These are phyloP conservation scores for Ectropis crepuscularia DNA, from an alignment of 2,888 invertebrate species.

Conservation along the genomic window DNA sequence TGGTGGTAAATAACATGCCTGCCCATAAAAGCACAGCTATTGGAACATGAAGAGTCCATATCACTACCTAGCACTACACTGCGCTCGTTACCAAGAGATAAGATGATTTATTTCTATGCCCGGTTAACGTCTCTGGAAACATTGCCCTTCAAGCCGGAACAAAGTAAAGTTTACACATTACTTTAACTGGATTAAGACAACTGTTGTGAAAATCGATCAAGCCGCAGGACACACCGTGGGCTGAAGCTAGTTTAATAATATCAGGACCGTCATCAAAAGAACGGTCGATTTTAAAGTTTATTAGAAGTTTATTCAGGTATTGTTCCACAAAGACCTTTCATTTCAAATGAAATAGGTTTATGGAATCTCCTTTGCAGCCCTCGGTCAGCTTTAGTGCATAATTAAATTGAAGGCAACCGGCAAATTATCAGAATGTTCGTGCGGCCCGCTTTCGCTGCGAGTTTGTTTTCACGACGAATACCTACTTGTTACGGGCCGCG, in stretches of 20 bases:
- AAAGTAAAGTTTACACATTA: too few relatives aligned
- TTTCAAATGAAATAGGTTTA: conserved; percentile 20
- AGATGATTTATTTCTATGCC: too few relatives aligned
- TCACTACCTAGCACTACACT: too few relatives aligned
- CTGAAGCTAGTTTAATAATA: background rate
- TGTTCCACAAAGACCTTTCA: conserved; percentile 10
- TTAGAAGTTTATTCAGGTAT: conserved; percentile 7
- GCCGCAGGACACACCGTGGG: too few relatives aligned
- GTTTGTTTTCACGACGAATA: conserved; percentile 16
- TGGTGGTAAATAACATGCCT: too few relatives aligned
- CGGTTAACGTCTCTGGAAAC: too few relatives aligned
- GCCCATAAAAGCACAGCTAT: too few relatives aligned
- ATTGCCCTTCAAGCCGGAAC: too few relatives aligned
- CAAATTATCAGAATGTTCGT: conserved; percentile 21
- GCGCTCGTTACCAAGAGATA: too few relatives aligned
- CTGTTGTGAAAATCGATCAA: too few relatives aligned
- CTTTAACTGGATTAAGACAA: too few relatives aligned
- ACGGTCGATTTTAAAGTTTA: background rate
- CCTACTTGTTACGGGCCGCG: conserved; percentile 9
- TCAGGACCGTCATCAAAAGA: background rate
- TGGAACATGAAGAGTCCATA: too few relatives aligned
- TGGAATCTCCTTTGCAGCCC: conserved; percentile 19
- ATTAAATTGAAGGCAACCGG: conserved; percentile 20
- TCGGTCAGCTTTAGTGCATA: conserved; percentile 26
- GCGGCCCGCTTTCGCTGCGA: conserved; percentile 11